These are phyloP conservation scores for Rhimphoctona megacephalus DNA, from an alignment of 2,888 invertebrate species.

Conservation along the genomic window DNA sequence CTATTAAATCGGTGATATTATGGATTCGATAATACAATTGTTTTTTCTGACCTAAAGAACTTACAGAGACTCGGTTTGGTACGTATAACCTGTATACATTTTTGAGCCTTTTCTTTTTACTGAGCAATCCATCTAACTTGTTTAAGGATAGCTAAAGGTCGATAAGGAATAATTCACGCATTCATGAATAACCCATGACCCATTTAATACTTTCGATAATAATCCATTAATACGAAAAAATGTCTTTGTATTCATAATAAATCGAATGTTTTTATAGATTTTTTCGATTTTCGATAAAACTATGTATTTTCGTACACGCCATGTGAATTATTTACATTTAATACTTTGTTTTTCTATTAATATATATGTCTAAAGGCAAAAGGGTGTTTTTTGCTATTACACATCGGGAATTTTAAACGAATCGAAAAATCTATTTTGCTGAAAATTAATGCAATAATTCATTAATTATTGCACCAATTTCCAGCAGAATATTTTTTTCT, in stretches of 20 bases:
- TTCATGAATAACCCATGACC: constrained; percentile 75
- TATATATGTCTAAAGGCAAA: background rate
- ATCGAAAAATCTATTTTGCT: background rate
- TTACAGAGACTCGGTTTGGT: constrained; percentile 62
- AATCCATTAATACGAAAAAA: background rate
- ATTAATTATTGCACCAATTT: too few species aligned
- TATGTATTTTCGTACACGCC: background rate
- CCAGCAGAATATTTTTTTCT: too few species aligned
- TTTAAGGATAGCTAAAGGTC: constrained; percentile 43
- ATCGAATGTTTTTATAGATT: background rate
- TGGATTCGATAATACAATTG: background rate
- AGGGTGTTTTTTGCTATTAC: background rate
- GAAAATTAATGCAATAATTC: too few species aligned
- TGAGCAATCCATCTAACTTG: constrained; percentile 21
- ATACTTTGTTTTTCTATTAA: background rate
- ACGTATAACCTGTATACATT: constrained; percentile 76
- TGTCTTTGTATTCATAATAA: background rate
- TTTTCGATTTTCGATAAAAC: background rate
- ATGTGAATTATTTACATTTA: constrained; percentile 9
- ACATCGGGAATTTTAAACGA: background rate
- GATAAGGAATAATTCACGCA: constrained; percentile 73
- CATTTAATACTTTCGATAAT: constrained; percentile 1
- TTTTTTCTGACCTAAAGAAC: background rate
- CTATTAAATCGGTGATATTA: background rate
- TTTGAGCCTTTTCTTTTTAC: constrained; percentile 69